These are phyloP conservation scores for Chrysochloris asiatica DNA, from an alignment of 2,113 vertebrate species.

Conservation along the genomic window DNA sequence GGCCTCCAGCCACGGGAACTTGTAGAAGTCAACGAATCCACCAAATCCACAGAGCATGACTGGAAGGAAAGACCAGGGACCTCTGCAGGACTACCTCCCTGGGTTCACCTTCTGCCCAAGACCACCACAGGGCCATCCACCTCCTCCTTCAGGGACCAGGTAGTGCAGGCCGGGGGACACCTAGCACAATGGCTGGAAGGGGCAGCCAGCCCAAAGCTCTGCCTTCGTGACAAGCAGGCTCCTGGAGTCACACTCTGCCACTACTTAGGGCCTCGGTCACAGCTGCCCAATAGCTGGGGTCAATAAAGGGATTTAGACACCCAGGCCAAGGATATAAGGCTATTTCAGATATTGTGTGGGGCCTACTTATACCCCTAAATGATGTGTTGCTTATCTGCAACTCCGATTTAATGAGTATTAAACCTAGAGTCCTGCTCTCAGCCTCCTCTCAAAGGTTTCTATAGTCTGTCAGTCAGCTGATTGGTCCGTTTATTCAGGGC, in stretches of 20 bases:
- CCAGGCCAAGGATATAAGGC: neutral
- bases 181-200: neutral
- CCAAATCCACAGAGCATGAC: conserved; percentile 89
- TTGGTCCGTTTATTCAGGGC: neutral
- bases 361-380: no score
- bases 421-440: no score
- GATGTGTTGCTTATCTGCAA: no score
- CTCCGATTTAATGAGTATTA: no score
- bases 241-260: neutral
- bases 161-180: no score
- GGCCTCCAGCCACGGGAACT: conserved; percentile 87
- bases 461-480: neutral
- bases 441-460: no score
- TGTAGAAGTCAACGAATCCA: conserved; percentile 91
- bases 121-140: neutral
- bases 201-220: neutral
- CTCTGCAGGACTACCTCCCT: neutral
- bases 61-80: conserved; percentile 63
- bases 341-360: neutral
- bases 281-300: neutral
- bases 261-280: neutral
- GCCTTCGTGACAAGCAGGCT: neutral
- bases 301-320: neutral
- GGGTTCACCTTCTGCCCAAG: neutral
- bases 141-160: neutral